phyloP scores from a whole-genome alignment of 2,797 vertebrate species.

The Rhinichthys osculus region DNA sequence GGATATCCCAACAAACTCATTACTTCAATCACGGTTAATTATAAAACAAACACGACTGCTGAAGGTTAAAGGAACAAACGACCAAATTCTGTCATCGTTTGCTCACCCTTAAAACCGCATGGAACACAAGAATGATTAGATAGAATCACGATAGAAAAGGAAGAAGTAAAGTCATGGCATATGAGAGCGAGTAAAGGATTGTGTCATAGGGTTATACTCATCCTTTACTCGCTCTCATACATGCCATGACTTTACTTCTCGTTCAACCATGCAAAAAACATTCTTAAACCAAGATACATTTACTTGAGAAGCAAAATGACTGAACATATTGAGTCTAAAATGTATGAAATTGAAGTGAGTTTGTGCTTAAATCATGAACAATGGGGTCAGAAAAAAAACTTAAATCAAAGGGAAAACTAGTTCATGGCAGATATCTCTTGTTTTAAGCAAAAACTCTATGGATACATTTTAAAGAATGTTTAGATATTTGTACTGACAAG shows the following conservation, averaged over 20 bases:
- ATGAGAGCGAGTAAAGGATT: neutral
- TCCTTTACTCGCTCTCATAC: too few relatives aligned
- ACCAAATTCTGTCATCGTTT: neutral
- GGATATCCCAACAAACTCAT: neutral
- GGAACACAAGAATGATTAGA: too few relatives aligned
- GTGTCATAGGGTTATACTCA: too few relatives aligned
- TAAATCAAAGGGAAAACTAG: neutral
- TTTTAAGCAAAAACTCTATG: neutral
- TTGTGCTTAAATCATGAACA: neutral
- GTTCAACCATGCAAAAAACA: neutral
- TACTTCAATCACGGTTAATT: neutral
- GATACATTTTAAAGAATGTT: neutral
- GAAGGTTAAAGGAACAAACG: neutral
- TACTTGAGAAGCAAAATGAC: neutral
- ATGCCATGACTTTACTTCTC: too few relatives aligned
- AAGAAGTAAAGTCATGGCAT: neutral
- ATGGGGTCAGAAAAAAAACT: neutral
- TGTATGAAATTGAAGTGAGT: neutral
- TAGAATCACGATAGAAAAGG: neutral
- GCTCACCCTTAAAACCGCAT: neutral
- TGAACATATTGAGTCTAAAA: neutral
- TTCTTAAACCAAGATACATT: neutral
- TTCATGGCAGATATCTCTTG: neutral
- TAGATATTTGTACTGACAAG: too few relatives aligned
- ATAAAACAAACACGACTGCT: neutral